Evolutionary conservation across 2,888 invertebrate genomes (phyloP).

Genomic region (Ernsta delagoae): DNA sequence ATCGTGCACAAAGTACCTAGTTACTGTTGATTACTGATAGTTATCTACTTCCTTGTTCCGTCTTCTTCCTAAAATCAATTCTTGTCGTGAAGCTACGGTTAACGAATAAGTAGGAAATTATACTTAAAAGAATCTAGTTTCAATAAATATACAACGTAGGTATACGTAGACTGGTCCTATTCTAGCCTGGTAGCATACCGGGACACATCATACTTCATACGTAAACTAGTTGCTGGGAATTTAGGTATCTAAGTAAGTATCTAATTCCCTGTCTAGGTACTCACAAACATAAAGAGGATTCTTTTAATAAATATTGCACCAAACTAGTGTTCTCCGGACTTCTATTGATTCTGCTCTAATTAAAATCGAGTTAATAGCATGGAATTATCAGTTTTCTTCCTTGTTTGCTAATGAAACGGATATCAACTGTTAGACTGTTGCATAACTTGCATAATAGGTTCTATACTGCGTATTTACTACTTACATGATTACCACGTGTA

Average conservation of each 20-base stretch:
- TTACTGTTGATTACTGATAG: too few relatives aligned
- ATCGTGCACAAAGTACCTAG: neutral
- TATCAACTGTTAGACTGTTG: neutral
- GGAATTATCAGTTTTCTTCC: conserved; percentile 17
- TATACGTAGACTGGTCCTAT: too few relatives aligned
- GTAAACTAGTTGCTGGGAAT: too few relatives aligned
- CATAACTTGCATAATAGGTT: neutral
- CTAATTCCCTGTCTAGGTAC: neutral
- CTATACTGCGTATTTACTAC: too few relatives aligned
- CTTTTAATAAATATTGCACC: too few relatives aligned
- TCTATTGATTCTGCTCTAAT: conserved; percentile 14
- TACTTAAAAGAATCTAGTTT: neutral
- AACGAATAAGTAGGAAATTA: too few relatives aligned
- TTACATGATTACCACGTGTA: too few relatives aligned
- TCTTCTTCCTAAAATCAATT: conserved; percentile 7
- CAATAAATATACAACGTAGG: too few relatives aligned
- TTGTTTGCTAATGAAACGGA: conserved; percentile 8
- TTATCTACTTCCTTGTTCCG: neutral
- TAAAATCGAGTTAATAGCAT: conserved; percentile 13
- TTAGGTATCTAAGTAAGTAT: too few relatives aligned
- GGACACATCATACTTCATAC: too few relatives aligned
- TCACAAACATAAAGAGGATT: too few relatives aligned
- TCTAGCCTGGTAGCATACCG: too few relatives aligned
- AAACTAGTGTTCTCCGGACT: neutral
- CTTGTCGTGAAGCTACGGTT: neutral